Evolutionary conservation across 2,113 vertebrate genomes (phyloP), one percentile per base, ranked within the genome.

Genomic region (Podocnemis expansa): DNA sequence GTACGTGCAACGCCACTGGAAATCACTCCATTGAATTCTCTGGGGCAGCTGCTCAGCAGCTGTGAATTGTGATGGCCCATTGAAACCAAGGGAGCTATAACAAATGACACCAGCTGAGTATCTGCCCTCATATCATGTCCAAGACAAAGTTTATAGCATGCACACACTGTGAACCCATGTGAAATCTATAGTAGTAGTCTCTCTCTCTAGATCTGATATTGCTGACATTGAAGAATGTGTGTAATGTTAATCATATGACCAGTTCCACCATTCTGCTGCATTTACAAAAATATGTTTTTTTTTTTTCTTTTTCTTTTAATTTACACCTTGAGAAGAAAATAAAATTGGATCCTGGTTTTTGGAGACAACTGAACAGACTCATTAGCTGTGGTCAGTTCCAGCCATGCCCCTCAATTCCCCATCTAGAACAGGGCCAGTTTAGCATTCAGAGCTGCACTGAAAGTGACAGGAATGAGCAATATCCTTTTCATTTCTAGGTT

Each of bases 111-210:
- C 9, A 8, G 24, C 63, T 70, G 34, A 38, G 63, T 67, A 9
- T 67, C 63, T 70, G 63, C n/a, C 10, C 63, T 11, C 4, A 4
- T 7, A 22, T 19, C 29, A 31, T 10, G 2, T 2, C n/a, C 27
- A 10, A 27, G 45, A 29, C 9, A 24, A 1, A 3, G 2, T 6
- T 22, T n/a, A 5, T 2, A 47, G 11, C 6, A 14, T 31, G 3
- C 45, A n/a, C 24, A n/a, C 60, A 10, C 56, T 2, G 9, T 1
- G 17, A n/a, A 1, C 6, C 2, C 6, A 10, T 2, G 1, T 3
- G 13, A 8, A 12, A 12, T 45, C 34, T 38, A 10, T 38, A 14
- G 8, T 3, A 0, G 56, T 43, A n/a, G 10, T 85, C n/a, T 63
- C 43, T 63, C 13, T 1, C 7, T 5, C 24, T 2, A 2, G 43